Evolutionary conservation across 2,888 invertebrate species (phyloP).

Genomic region (Odontocerum albicorne): DNA sequence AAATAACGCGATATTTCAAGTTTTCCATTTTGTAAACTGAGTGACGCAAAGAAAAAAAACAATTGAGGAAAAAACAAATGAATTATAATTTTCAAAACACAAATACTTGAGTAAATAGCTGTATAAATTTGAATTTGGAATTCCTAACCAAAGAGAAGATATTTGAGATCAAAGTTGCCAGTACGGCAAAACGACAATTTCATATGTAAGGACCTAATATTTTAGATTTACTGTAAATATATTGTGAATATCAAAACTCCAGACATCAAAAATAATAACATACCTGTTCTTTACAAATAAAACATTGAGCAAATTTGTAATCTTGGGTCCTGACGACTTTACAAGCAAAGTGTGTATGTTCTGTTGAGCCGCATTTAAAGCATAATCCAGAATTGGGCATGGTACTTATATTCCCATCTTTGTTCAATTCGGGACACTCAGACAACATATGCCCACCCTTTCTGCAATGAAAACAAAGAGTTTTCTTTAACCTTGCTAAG

Average conservation of each 20-base stretch:
- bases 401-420: constrained; percentile 51
- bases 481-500: constrained; percentile 64
- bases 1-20: too few relatives aligned
- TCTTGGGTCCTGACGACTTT: constrained; percentile 66
- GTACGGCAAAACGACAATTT: too few relatives aligned
- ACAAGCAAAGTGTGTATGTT: constrained; percentile 77
- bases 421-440: constrained; percentile 73
- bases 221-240: too few relatives aligned
- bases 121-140: too few relatives aligned
- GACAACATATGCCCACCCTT: constrained; percentile 78
- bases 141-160: too few relatives aligned
- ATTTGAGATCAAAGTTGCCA: too few relatives aligned
- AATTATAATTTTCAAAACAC: too few relatives aligned
- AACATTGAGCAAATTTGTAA: constrained; percentile 83
- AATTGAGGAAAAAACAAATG: too few relatives aligned
- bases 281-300: constrained; percentile 79
- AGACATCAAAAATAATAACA: constrained; percentile 38
- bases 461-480: constrained; percentile 77
- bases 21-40: too few relatives aligned
- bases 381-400: constrained; percentile 68
- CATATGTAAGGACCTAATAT: too few relatives aligned
- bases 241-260: background rate
- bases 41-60: too few relatives aligned
- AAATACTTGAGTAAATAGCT: too few relatives aligned
- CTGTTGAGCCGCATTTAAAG: constrained; percentile 89